Percentiles rank a stretch among this genome's conserved stretches.
Evolutionary conservation across 2,888 invertebrate genomes (phyloP).

Genomic region (Ophion slaviceki): DNA sequence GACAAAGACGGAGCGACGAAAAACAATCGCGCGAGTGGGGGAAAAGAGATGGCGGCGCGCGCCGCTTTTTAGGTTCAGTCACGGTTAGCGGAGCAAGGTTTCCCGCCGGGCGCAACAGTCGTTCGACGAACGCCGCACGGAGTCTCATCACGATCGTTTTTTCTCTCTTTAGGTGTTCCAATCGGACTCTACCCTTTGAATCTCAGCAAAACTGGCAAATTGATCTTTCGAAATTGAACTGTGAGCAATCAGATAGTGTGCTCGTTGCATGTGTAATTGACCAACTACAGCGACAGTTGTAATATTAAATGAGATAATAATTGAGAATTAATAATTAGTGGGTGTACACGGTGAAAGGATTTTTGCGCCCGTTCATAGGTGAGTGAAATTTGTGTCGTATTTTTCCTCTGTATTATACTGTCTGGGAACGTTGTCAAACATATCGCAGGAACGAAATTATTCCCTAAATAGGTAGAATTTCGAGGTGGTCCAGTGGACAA

Average conservation of each 20-base stretch:
- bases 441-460: too few species aligned
- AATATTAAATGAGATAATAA: background rate
- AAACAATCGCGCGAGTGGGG: constrained; percentile 17
- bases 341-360: constrained; percentile 20
- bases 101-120: constrained; percentile 79
- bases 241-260: background rate
- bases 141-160: background rate
- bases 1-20: background rate
- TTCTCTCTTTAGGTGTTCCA: constrained; percentile 28
- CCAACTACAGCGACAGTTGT: background rate
- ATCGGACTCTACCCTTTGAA: background rate
- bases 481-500: background rate
- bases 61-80: constrained; percentile 53
- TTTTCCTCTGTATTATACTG: background rate
- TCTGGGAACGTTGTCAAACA: background rate
- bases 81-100: constrained; percentile 62
- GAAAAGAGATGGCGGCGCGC: constrained; percentile 38
- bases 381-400: background rate
- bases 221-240: background rate
- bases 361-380: constrained; percentile 20
- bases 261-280: background rate
- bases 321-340: background rate
- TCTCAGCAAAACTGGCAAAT: background rate
- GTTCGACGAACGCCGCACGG: constrained; percentile 74
- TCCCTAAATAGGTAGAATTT: too few species aligned